Conservation (phyloP, 1,140 invertebrate species). For the Sminthurides bifidus region DNA sequence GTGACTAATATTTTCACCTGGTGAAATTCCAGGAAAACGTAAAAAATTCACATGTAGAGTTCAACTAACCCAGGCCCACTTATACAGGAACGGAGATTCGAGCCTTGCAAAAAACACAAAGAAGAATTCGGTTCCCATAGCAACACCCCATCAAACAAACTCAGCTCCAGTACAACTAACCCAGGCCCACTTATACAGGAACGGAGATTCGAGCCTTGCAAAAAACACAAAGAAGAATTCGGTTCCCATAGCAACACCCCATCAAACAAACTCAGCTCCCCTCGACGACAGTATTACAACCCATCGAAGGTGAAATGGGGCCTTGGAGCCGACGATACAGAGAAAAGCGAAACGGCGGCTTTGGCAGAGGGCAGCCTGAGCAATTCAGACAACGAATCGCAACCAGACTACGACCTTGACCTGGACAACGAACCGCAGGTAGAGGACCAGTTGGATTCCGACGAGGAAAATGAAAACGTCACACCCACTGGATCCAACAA, state of each 20-base stretch:
- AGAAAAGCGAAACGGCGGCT: constrained; percentile 27
- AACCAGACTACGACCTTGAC: constrained; percentile 11
- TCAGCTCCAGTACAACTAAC: too few species aligned
- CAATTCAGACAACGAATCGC: constrained; percentile 29
- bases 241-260: background rate
- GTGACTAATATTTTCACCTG: too few species aligned
- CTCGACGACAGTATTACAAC: background rate
- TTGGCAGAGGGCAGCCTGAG: constrained; percentile 26
- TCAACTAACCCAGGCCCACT: background rate
- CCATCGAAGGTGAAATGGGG: background rate
- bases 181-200: constrained; percentile 11
- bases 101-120: constrained; percentile 21
- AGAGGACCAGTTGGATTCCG: too few species aligned
- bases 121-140: constrained; percentile 1
- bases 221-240: constrained; percentile 16
- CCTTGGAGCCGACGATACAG: background rate
- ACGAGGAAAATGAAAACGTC: too few species aligned
- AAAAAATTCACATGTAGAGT: background rate
- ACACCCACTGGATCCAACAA: too few species aligned
- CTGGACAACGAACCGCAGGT: background rate
- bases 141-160: background rate
- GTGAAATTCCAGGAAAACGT: background rate
- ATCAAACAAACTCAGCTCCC: constrained; percentile 1
- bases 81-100: constrained; percentile 8
- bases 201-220: constrained; percentile 18